Percentiles rank a stretch among this genome's conserved stretches.
These are phyloP conservation scores for Calliphora vicina DNA, from an alignment of 1,140 invertebrate species.

Conservation along the genomic window DNA sequence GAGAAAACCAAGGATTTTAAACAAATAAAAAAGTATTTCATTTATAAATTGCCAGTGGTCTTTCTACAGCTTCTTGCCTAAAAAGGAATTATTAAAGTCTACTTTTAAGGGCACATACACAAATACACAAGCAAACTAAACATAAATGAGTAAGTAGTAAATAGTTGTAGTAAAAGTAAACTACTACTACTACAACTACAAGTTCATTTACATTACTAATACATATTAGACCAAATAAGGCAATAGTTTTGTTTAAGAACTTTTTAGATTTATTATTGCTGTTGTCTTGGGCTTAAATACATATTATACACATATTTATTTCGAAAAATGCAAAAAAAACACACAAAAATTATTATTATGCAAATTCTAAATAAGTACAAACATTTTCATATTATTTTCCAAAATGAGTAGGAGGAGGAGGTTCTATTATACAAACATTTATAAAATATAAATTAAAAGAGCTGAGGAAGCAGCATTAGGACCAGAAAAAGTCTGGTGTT, in stretches of 20 bases:
- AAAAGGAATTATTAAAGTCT: not conserved
- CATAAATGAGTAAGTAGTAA: not conserved
- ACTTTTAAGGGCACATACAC: not conserved
- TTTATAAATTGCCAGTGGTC: not conserved
- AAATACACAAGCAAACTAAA: no score
- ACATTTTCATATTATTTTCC: not conserved
- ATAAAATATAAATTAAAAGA: not conserved
- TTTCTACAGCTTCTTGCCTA: not conserved
- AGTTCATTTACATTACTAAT: not conserved
- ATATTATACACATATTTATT: not conserved
- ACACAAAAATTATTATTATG: slow-evolving; percentile 20
- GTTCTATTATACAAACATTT: no score
- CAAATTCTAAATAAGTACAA: slow-evolving; percentile 32
- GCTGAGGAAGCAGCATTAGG: not conserved
- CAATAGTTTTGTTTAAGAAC: not conserved
- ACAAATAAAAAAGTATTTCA: not conserved
- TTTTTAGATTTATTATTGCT: not conserved
- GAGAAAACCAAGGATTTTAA: not conserved
- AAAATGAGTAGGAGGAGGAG: not conserved
- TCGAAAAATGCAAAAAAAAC: no score
- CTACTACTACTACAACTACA: not conserved
- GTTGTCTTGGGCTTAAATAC: not conserved
- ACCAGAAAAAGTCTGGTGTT: not conserved
- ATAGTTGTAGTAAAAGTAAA: not conserved
- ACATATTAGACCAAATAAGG: not conserved